Evolutionary conservation across 2,888 invertebrate species (phyloP), one percentile per base, ranked within the genome.

Genomic region (Morpho achilles): DNA sequence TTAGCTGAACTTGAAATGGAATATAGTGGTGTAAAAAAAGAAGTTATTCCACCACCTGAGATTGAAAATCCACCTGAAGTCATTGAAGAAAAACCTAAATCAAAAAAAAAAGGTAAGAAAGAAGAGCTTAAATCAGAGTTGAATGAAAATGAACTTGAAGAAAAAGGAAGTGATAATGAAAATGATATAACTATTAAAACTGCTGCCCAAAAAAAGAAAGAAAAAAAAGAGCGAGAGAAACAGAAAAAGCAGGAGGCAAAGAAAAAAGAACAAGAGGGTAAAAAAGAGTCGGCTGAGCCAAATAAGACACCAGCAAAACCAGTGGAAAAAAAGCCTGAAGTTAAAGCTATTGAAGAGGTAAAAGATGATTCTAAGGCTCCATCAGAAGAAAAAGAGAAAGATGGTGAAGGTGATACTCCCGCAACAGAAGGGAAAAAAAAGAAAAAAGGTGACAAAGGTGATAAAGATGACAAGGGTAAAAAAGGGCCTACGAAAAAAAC

Each of bases 191-290:
- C 94, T 1, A 91, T 96, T 9, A 96, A 96, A 85, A 93, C 95
- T 9, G 95, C 96, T 5, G 96, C 96, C 2, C 96, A 97, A 75
- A 97, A 97, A 85, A 97, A 96, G 74, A 96, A 96, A 73, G 97
- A 97, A 70, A 97, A 97, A 72, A 96, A 96, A 71, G 96, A 96
- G 80, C 92, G 95, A 10, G 95, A 95, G 72, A 94, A 94, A 69
- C 93, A 94, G 68, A 96, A 96, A 74, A 94, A 95, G 68, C 84
- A 92, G 68, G 94, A 94, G 60, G 92, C 94, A 45, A 94, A 94
- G 73, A 93, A 93, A 71, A 91, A 92, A 70, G 88, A 82, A 8
- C 80, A 78, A 49, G 86, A 83, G 7, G 59, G 22, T 43, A 87
- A 85, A 65, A 85, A 82, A 62, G 84, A 83, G 42, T 49, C 72